Evolutionary conservation across 2,888 invertebrate species (phyloP).

Genomic region (Thysanoteuthis rhombus): DNA sequence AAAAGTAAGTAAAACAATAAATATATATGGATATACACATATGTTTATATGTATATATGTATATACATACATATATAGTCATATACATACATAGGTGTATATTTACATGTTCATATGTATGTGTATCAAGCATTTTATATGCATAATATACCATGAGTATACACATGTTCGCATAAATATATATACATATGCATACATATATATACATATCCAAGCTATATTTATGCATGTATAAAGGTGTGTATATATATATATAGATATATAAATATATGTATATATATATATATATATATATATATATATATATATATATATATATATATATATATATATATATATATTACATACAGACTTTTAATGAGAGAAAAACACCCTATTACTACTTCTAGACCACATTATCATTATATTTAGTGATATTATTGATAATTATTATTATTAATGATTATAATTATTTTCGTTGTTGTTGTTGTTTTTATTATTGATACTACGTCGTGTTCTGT

Average conservation of each 20-base stretch:
- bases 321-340: not conserved
- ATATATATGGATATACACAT: not conserved
- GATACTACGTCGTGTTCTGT: not conserved
- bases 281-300: conserved; percentile 24
- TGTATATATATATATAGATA: not conserved
- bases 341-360: not conserved
- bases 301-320: conserved; percentile 14
- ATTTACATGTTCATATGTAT: not conserved
- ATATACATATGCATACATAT: conserved; percentile 19
- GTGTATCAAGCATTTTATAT: not conserved
- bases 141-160: not conserved
- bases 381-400: not conserved
- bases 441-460: not conserved
- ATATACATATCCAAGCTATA: not conserved
- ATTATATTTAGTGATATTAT: conserved; percentile 12
- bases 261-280: no score
- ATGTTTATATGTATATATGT: not conserved
- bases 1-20: not conserved
- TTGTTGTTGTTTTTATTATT: conserved; percentile 12
- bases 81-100: not conserved
- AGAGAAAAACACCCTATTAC: not conserved
- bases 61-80: not conserved
- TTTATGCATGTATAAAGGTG: not conserved
- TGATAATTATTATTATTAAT: not conserved
- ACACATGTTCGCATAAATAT: conserved; percentile 12